These are phyloP conservation scores for Oncorhynchus nerka DNA, from an alignment of 2,113 vertebrate species.

Conservation along the genomic window DNA sequence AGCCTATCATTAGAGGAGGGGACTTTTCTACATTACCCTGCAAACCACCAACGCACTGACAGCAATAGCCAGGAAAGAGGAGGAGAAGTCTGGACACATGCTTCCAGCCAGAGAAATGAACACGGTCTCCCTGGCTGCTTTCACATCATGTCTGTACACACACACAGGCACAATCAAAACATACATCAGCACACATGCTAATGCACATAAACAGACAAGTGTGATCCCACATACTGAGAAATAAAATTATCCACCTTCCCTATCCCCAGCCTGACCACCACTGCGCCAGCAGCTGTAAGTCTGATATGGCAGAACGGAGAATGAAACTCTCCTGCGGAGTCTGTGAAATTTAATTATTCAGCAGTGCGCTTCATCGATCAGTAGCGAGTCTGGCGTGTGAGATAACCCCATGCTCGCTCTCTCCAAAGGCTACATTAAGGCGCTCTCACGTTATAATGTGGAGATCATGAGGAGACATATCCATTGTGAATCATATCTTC, in stretches of 20 bases:
- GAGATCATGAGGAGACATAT: too few species aligned
- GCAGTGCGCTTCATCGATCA: constrained; percentile 43
- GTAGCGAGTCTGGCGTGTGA: constrained; percentile 22
- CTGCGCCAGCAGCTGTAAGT: constrained; percentile 18
- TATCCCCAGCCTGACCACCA: not conserved
- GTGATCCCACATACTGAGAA: not conserved
- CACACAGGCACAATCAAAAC: not conserved
- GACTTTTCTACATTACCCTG: not conserved
- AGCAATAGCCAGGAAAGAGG: not conserved
- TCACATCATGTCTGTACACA: not conserved
- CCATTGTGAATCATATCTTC: too few species aligned
- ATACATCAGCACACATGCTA: too few species aligned
- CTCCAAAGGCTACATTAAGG: not conserved
- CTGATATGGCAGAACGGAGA: constrained; percentile 16
- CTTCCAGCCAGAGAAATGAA: not conserved
- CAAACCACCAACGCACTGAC: not conserved
- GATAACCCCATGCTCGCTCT: not conserved
- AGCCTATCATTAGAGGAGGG: not conserved
- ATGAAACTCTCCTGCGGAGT: constrained; percentile 28
- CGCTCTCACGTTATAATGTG: too few species aligned
- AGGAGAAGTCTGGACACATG: not conserved
- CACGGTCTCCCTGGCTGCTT: not conserved
- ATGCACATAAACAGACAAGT: not conserved
- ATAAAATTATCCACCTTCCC: too few species aligned
- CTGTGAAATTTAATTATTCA: constrained; percentile 59